phyloP scores from a whole-genome alignment of 2,888 invertebrate genomes.

The Rotaria socialis region DNA sequence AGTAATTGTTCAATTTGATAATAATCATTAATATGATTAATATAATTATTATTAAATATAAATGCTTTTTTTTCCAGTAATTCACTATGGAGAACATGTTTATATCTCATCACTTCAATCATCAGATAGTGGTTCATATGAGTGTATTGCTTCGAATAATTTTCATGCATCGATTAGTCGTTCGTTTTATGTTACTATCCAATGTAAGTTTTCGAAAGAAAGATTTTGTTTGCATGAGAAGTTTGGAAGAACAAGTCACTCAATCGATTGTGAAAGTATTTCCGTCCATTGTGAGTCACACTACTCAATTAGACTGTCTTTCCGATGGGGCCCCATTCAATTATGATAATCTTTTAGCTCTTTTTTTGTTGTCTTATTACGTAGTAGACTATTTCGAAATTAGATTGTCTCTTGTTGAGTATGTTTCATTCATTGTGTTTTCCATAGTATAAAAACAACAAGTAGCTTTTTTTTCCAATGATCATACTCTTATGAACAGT shows the following conservation, averaged over 20 bases:
- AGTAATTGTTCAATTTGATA: background rate
- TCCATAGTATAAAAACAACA: too few relatives aligned
- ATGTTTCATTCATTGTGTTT: too few relatives aligned
- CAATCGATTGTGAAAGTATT: slow-evolving; percentile 22
- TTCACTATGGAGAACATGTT: background rate
- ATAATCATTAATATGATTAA: too few relatives aligned
- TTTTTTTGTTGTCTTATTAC: background rate
- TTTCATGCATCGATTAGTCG: slow-evolving; percentile 1
- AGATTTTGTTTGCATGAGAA: background rate
- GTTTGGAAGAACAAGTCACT: background rate
- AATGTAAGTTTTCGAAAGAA: background rate
- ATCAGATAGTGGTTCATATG: background rate
- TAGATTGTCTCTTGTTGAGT: too few relatives aligned
- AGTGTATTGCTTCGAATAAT: slow-evolving; percentile 6
- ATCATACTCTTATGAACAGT: too few relatives aligned
- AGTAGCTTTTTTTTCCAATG: too few relatives aligned
- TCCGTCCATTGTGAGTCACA: slow-evolving; percentile 1
- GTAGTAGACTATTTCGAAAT: too few relatives aligned
- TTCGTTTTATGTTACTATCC: slow-evolving; percentile 14
- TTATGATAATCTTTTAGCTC: background rate
- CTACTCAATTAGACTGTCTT: background rate
- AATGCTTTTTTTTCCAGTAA: background rate
- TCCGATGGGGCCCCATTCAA: background rate
- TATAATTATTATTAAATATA: too few relatives aligned
- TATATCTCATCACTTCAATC: background rate